Evolutionary conservation across 2,888 invertebrate species (phyloP).

Genomic region (Cephonodes hylas): DNA sequence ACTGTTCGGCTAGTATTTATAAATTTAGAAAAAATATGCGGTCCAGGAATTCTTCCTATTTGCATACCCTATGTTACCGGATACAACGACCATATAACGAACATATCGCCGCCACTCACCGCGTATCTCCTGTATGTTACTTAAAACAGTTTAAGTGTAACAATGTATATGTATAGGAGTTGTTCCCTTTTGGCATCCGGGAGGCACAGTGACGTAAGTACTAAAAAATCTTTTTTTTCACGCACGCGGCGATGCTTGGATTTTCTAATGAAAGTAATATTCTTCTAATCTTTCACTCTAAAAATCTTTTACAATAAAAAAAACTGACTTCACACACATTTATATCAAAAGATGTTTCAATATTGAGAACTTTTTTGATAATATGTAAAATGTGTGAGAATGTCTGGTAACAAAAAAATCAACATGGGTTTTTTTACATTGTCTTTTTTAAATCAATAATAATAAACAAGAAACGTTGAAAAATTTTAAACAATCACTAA

Average conservation of each 20-base stretch:
- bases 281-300: not conserved
- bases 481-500: too few relatives aligned
- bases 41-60: not conserved
- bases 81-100: not conserved
- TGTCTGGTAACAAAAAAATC: too few relatives aligned
- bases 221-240: not conserved
- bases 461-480: too few relatives aligned
- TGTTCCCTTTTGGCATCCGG: not conserved
- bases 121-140: not conserved
- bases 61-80: not conserved
- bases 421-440: too few relatives aligned
- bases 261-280: not conserved
- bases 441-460: too few relatives aligned
- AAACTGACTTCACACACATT: too few relatives aligned
- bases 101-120: not conserved
- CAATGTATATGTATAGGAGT: conserved; percentile 2
- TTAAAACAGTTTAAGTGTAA: conserved; percentile 3
- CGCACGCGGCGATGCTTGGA: not conserved
- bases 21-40: not conserved
- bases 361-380: too few relatives aligned
- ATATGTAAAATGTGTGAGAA: too few relatives aligned
- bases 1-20: too few relatives aligned
- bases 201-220: not conserved
- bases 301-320: too few relatives aligned
- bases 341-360: too few relatives aligned